phyloP scores from a whole-genome alignment of 2,888 invertebrate species.

The Cryptus armator region DNA sequence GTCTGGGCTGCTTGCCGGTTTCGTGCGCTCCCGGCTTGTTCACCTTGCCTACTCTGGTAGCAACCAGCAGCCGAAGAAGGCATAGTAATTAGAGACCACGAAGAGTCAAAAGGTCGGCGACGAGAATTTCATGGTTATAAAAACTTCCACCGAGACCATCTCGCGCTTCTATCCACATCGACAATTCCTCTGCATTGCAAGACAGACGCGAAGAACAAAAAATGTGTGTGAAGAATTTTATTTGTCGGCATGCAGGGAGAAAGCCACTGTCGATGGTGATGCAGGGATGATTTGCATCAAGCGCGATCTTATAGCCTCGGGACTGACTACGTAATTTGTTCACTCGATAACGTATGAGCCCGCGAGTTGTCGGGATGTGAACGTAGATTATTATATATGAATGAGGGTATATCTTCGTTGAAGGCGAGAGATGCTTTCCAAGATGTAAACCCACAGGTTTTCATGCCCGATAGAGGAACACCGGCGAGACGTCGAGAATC shows the following conservation, averaged over 20 bases:
- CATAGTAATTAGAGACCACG: conserved; percentile 59
- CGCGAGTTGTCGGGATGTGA: background rate
- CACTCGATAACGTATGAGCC: conserved; percentile 14
- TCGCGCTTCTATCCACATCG: background rate
- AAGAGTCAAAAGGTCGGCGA: conserved; percentile 53
- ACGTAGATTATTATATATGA: background rate
- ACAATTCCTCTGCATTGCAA: conserved; percentile 22
- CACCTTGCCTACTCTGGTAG: conserved; percentile 56
- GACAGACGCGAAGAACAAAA: background rate
- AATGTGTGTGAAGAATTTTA: conserved; percentile 18
- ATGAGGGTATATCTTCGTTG: background rate
- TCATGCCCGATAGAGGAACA: conserved; percentile 4
- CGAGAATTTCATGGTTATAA: conserved; percentile 36
- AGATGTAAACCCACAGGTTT: background rate
- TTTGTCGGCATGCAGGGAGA: conserved; percentile 19
- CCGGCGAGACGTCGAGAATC: background rate
- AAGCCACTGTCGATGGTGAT: conserved; percentile 33
- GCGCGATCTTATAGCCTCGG: conserved; percentile 3
- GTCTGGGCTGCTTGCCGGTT: conserved; percentile 41
- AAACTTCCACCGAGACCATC: background rate
- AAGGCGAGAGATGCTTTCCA: background rate
- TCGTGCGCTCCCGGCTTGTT: conserved; percentile 52
- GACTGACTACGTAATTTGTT: conserved; percentile 43
- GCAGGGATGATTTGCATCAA: conserved; percentile 42
- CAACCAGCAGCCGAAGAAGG: conserved; percentile 53